Evolutionary conservation across 2,113 vertebrate genomes (phyloP).

Genomic region (Aphyosemion australe): DNA sequence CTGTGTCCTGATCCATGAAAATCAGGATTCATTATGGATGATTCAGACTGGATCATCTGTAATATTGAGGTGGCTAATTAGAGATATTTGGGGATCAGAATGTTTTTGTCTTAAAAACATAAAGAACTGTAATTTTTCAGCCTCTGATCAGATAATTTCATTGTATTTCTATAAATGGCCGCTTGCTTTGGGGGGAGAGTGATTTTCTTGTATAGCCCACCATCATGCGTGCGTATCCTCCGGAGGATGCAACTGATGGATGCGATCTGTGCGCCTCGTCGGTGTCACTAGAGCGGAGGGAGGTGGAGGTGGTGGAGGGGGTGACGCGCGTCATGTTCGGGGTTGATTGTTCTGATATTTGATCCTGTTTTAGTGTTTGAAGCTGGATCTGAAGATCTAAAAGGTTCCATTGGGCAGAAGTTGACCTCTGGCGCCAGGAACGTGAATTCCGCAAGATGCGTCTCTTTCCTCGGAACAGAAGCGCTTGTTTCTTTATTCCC

Average conservation of each 20-base stretch:
- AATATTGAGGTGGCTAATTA: neutral
- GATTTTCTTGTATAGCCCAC: slow-evolving; percentile 32
- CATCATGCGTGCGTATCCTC: slow-evolving; percentile 35
- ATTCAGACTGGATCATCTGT: neutral
- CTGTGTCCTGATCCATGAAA: slow-evolving; percentile 5
- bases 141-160: slow-evolving; percentile 36
- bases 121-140: slow-evolving; percentile 10
- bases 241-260: slow-evolving; percentile 65
- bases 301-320: neutral
- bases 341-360: too few relatives aligned
- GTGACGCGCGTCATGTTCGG: too few relatives aligned
- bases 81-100: neutral
- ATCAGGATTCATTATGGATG: neutral
- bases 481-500: neutral
- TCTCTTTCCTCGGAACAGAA: too few relatives aligned
- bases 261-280: slow-evolving; percentile 62
- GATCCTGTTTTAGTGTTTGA: neutral
- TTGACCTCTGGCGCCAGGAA: neutral
- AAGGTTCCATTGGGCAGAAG: neutral
- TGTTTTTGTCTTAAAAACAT: neutral
- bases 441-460: neutral
- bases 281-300: slow-evolving; percentile 52
- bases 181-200: slow-evolving; percentile 23
- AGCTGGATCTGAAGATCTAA: neutral
- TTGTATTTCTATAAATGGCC: slow-evolving; percentile 58